A percentile compares a stretch with the other conserved stretches of the same genome.
Evolutionary conservation across 2,797 vertebrate genomes (phyloP).

Genomic region (Hydrophis major): DNA sequence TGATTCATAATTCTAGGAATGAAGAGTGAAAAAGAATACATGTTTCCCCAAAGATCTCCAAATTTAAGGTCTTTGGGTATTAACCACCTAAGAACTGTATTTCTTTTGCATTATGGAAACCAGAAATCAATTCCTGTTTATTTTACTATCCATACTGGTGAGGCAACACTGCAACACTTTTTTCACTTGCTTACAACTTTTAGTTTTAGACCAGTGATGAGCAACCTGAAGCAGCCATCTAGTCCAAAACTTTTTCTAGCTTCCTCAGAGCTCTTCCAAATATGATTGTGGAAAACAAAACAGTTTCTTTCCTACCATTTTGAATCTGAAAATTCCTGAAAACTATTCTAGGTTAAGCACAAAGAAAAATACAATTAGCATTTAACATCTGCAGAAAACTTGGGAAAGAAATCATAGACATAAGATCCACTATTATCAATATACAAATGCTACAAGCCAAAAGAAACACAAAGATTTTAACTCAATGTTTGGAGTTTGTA

Average conservation of each 20-base stretch:
- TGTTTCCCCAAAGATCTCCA: too few relatives aligned
- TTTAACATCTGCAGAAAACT: background rate
- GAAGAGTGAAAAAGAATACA: fast-evolving
- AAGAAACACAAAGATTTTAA: background rate
- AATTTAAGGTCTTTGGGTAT: background rate
- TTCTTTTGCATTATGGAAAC: background rate
- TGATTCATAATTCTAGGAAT: background rate
- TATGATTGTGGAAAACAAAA: background rate
- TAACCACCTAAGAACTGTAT: too few relatives aligned
- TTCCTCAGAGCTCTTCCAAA: background rate
- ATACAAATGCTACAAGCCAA: background rate
- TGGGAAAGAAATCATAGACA: background rate
- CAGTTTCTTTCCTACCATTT: background rate
- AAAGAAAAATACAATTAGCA: background rate
- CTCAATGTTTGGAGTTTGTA: background rate
- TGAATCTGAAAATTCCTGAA: background rate
- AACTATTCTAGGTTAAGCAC: background rate
- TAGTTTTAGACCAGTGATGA: background rate
- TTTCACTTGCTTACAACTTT: background rate
- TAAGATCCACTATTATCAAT: background rate
- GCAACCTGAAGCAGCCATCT: background rate
- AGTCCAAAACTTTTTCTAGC: background rate
- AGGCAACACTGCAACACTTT: background rate
- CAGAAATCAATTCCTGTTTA: background rate
- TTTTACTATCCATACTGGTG: background rate